Evolutionary conservation across 1,140 invertebrate species (phyloP).

Genomic region (Nymphalis io): DNA sequence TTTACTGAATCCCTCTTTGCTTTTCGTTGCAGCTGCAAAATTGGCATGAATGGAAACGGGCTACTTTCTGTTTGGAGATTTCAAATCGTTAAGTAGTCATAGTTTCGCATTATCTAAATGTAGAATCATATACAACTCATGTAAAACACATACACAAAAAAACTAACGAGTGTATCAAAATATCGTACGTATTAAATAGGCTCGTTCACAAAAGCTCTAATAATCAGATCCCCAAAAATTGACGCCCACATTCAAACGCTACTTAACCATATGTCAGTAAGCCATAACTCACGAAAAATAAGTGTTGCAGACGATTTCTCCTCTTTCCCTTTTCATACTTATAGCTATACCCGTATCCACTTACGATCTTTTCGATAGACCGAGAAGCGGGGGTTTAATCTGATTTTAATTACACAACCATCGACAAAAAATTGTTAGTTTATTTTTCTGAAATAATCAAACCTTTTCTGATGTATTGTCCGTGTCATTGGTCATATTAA

Average conservation of each 20-base stretch:
- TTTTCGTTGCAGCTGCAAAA: constrained; percentile 42
- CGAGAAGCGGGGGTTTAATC: constrained; percentile 32
- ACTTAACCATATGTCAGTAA: constrained; percentile 31
- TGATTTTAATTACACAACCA: constrained; percentile 43
- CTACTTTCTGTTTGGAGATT: constrained; percentile 33
- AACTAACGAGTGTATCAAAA: neutral
- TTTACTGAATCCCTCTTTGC: constrained; percentile 40
- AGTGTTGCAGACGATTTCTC: constrained; percentile 24
- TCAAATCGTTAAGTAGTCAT: constrained; percentile 13
- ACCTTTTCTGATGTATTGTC: constrained; percentile 22
- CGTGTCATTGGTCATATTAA: neutral
- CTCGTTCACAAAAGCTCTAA: constrained; percentile 8
- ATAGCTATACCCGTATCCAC: constrained; percentile 17
- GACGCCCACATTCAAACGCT: constrained; percentile 15
- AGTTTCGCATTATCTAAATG: neutral
- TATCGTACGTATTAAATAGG: neutral
- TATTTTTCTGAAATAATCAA: constrained; percentile 9
- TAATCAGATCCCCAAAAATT: constrained; percentile 23
- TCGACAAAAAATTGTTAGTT: constrained; percentile 11
- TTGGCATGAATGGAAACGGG: constrained; percentile 38
- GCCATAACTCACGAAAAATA: constrained; percentile 27
- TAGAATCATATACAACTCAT: neutral
- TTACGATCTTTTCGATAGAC: constrained; percentile 5
- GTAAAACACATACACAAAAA: neutral
- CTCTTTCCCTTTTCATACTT: constrained; percentile 26